Base-by-base conservation (phyloP, 2,797 vertebrate genomes). In the Acanthurus tractus region DNA sequence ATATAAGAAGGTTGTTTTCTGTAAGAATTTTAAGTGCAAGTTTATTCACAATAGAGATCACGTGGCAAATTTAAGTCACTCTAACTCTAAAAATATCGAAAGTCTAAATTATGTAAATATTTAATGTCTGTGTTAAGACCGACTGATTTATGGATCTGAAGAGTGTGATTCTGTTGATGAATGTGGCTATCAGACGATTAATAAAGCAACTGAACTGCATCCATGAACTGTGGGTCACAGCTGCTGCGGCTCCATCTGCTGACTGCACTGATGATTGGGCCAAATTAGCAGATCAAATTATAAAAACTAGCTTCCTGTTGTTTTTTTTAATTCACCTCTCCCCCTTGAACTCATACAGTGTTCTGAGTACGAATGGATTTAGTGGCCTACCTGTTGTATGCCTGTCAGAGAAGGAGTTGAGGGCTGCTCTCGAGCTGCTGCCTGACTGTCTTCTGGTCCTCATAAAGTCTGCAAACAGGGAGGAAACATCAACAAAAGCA, bases 351-450 rank as follows among this genome's bases (percentile, higher is more conserved):
- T 63, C 25, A 34, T 8, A 49, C 14, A 40, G 42, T 52, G n/a
- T 15, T 67, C 29, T 55, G n/a, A 34, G 53, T n/a, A 5, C 46
- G n/a, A 14, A 10, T 10, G 53, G 20, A 52, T 44, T 56, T 48
- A 55, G 65, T 93, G 11, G 8, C 38, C 8, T 40, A 96, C 96
- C 96, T 94, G 94, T 86, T 71, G 91, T 88, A 68, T 92, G 92
- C 15, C 88, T 58, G 58, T 95, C 94, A 0, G 76, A 46, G 66
- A 94, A 88, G 0, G 59, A 63, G 69, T 94, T 95, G 78, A 91
- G 79, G 54, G 71, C 65, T 72, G 58, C 80, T 68, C 93, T 94
- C 64, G 84, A 89, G 86, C 65, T 86, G 50, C 89, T 84, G 83
- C 90, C 93, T 15, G 88, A 82, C 66, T 68, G 85, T 57, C 73